Conservation (phyloP, 2,888 invertebrate genomes). For the Ophion obscuratus region DNA sequence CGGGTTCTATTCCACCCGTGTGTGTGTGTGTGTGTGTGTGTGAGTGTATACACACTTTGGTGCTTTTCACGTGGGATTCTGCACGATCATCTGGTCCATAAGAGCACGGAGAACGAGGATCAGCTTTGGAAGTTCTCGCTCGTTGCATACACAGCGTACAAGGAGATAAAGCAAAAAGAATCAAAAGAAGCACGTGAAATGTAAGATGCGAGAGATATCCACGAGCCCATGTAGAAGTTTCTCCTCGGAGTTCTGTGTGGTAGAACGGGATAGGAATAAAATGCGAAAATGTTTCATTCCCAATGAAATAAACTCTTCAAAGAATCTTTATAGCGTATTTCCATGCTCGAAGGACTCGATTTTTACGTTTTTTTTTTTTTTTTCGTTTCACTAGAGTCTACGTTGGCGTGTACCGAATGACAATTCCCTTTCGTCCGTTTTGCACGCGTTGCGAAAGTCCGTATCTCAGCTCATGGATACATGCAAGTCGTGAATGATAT, state of each 20-base stretch:
- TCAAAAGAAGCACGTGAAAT: conserved; percentile 1
- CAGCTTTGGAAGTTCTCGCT: conserved; percentile 54
- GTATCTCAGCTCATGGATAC: conserved; percentile 50
- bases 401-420: conserved; percentile 5
- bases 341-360: conserved; percentile 30
- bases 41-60: conserved; percentile 66
- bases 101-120: conserved; percentile 12
- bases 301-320: conserved; percentile 47
- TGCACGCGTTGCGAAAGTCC: conserved; percentile 51
- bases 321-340: conserved; percentile 43
- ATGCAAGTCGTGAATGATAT: conserved; percentile 54
- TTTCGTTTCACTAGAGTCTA: conserved; percentile 13
- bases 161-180: conserved; percentile 8
- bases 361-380: conserved; percentile 3
- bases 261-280: not conserved
- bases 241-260: not conserved
- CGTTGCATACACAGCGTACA: conserved; percentile 20
- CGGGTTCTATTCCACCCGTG: not conserved
- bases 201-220: conserved; percentile 49
- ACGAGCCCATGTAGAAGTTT: conserved; percentile 26
- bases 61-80: conserved; percentile 66
- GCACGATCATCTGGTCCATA: conserved; percentile 31
- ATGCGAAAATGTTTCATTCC: conserved; percentile 36
- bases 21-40: not conserved
- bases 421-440: conserved; percentile 39